Evolutionary conservation across 2,797 vertebrate genomes (phyloP), one percentile per base, ranked within the genome.

Genomic region (Micrastur ruficollis): DNA sequence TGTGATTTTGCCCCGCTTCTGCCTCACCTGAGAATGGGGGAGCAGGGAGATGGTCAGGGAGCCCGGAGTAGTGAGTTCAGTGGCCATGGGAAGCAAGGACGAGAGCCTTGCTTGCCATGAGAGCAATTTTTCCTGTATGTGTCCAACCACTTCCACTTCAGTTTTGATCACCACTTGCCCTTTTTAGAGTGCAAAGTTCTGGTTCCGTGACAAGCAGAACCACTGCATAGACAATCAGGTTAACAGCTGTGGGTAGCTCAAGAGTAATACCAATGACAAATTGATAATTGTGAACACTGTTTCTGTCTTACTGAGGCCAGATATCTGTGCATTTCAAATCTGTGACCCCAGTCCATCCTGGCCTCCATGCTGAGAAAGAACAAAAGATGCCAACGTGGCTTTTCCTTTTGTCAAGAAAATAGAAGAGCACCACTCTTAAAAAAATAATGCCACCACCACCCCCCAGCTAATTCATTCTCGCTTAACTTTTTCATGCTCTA

Each of bases 401-500:
- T 78, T 84, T 91, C 55, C 38, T 73, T 91, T 82, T 86, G 65
- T 71, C 63, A 93, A 90, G 93, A 70, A 93, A 90, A 91, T 25
- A 91, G 71, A 91, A 95, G 95, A 96, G 59, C 62, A 91, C 32
- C 68, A 87, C 78, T 74, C 36, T 73, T 75, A 55, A 95, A 88
- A 90, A 73, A 82, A 84, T 20, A 74, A 68, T 49, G 66, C n/a
- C 56, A 85, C 20, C 59, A 47, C 65, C 67, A 53, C 31, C 89
- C 52, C 50, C 63, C 55, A 78, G 36, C 81, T 87, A 88, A 93
- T 93, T 95, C 84, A 93, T 93, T 88, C 81, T 80, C 59, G 72
- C 90, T 93, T 94, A 68, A 94, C 91, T 97, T 93, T 90, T 97
- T 93, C 91, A 97, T 80, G 89, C 94, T 97, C 91, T 96, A 94